A percentile compares a stretch with the other conserved stretches of the same genome.
phyloP scores from a whole-genome alignment of 1,140 invertebrate species.

The Pentalonia nigronervosa region DNA sequence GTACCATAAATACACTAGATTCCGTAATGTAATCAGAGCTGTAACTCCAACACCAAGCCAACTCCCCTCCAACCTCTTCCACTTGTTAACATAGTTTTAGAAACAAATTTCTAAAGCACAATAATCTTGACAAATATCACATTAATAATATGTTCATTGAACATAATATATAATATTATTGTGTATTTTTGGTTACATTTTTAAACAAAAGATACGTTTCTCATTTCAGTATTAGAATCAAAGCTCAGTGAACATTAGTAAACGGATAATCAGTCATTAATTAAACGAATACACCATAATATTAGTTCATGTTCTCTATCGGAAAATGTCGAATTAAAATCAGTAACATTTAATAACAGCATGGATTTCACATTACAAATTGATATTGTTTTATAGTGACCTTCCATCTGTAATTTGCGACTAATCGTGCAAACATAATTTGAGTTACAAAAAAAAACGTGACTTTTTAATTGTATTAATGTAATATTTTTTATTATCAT shows the following conservation, averaged over 20 bases:
- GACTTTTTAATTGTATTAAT: neutral
- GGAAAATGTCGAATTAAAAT: no score
- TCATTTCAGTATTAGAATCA: no score
- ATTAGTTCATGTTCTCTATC: no score
- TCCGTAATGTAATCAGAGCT: neutral
- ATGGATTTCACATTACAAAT: neutral
- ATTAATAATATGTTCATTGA: no score
- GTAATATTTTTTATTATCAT: no score
- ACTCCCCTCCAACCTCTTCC: neutral
- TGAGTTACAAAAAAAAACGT: neutral
- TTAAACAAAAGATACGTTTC: neutral
- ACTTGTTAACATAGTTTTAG: neutral
- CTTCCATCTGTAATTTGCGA: neutral
- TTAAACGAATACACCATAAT: neutral
- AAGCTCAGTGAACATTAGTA: neutral
- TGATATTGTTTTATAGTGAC: neutral
- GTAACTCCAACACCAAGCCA: neutral
- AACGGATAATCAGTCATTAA: neutral
- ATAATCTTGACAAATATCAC: no score
- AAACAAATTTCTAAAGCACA: neutral
- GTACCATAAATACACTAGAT: neutral
- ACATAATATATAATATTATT: neutral
- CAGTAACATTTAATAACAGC: neutral
- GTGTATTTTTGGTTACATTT: neutral
- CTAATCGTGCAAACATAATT: neutral